Conservation (phyloP, 2,797 vertebrate species). For the Macroramphosus scolopax region DNA sequence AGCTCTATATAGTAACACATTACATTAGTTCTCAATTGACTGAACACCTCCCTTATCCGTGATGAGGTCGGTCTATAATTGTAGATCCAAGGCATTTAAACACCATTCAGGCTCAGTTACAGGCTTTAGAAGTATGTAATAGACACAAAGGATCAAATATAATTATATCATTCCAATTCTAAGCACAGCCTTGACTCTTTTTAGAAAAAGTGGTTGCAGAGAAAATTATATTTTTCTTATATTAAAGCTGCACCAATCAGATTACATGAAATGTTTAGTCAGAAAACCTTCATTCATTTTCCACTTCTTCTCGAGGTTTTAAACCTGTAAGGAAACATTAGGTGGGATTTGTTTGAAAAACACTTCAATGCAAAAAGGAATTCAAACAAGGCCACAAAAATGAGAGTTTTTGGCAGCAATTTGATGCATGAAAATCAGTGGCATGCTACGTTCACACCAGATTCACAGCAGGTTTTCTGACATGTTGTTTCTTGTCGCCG, state of each 20-base stretch:
- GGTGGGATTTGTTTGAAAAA: too few relatives aligned
- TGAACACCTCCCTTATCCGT: conserved; percentile 21
- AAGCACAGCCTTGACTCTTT: conserved; percentile 5
- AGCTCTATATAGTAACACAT: conserved; percentile 11
- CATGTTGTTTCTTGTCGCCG: conserved; percentile 39
- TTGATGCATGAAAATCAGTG: conserved; percentile 28
- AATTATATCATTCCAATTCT: conserved; percentile 14
- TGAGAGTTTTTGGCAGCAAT: conserved; percentile 8
- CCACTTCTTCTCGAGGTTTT: too few relatives aligned
- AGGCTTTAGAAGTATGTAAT: conserved; percentile 11
- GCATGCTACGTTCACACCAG: neutral
- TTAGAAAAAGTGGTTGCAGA: conserved; percentile 10
- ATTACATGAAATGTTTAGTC: too few relatives aligned
- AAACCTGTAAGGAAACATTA: too few relatives aligned
- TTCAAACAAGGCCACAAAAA: neutral
- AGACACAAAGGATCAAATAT: conserved; percentile 28
- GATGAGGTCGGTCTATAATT: conserved; percentile 28
- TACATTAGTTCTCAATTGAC: conserved; percentile 17
- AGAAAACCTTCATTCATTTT: too few relatives aligned
- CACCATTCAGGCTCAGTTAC: conserved; percentile 24
- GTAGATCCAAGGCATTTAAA: conserved; percentile 50
- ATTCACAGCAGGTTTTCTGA: conserved; percentile 27
- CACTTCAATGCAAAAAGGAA: neutral
- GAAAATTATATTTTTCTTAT: neutral
- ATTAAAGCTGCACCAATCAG: neutral